Percentiles rank a stretch among this genome's conserved stretches.
phyloP scores from a whole-genome alignment of 1,140 invertebrate species.

The Elymnias hypermnestra region DNA sequence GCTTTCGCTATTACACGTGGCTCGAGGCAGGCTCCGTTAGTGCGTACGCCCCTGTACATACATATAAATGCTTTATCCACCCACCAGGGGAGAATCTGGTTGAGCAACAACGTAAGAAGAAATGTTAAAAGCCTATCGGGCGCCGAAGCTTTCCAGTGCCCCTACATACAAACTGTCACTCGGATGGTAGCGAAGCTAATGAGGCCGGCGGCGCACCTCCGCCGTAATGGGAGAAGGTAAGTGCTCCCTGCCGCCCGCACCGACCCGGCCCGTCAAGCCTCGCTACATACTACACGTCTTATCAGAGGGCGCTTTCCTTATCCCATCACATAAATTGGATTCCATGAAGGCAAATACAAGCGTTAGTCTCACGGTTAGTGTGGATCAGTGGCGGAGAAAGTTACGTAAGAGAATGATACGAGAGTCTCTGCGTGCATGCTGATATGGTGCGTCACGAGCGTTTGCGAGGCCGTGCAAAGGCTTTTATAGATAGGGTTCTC shows the following conservation, averaged over 20 bases:
- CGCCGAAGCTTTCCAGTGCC: constrained; percentile 44
- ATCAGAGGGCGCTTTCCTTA: constrained; percentile 79
- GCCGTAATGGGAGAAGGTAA: constrained; percentile 80
- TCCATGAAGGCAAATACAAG: constrained; percentile 59
- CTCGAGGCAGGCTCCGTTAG: constrained; percentile 79
- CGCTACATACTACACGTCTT: constrained; percentile 51
- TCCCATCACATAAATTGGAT: constrained; percentile 77
- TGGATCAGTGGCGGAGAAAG: constrained; percentile 60
- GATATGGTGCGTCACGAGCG: constrained; percentile 59
- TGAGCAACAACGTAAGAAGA: constrained; percentile 56
- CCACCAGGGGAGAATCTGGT: constrained; percentile 13
- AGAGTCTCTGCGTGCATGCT: constrained; percentile 41
- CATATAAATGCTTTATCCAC: constrained; percentile 29
- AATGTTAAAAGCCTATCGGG: constrained; percentile 62
- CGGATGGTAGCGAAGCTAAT: constrained; percentile 59
- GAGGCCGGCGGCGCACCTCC: constrained; percentile 68
- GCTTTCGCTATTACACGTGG: constrained; percentile 87
- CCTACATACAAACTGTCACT: constrained; percentile 51
- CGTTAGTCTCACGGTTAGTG: constrained; percentile 60
- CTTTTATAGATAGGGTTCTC: constrained; percentile 61
- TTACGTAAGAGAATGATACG: constrained; percentile 45
- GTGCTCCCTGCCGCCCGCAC: constrained; percentile 72
- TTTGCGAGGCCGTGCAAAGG: constrained; percentile 66
- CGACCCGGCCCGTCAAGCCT: constrained; percentile 45
- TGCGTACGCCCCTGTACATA: constrained; percentile 56